A percentile compares a stretch with the other conserved stretches of the same genome.
Evolutionary conservation across 2,797 vertebrate species (phyloP).

Genomic region (Propithecus deckenii): DNA sequence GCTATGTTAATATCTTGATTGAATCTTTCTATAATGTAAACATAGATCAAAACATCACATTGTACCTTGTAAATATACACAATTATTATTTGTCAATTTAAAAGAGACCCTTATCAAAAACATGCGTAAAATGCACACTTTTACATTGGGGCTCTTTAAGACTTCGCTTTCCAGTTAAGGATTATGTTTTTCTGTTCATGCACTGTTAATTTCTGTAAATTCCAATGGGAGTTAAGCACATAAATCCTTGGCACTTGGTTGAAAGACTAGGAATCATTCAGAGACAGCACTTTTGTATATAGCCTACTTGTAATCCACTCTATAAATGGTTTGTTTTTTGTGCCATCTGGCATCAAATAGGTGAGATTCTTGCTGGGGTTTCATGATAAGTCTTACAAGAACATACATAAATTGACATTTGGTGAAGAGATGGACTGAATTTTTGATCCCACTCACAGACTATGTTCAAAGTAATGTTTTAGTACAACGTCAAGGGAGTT

Average conservation of each 20-base stretch:
- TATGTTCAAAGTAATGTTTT: conserved; percentile 16
- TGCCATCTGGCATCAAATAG: conserved; percentile 69
- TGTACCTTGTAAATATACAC: not conserved
- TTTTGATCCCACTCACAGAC: not conserved
- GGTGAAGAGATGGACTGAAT: not conserved
- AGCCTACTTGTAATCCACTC: conserved; percentile 65
- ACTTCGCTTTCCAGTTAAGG: conserved; percentile 9
- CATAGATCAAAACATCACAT: not conserved
- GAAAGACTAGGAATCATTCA: conserved; percentile 39
- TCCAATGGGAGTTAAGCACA: conserved; percentile 65
- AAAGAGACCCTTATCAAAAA: not conserved
- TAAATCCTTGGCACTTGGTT: conserved; percentile 68
- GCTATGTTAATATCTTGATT: not conserved
- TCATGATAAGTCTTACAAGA: conserved; percentile 52
- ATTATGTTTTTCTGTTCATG: not conserved
- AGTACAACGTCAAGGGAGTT: not conserved
- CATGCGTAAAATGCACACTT: not conserved
- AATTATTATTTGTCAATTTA: not conserved
- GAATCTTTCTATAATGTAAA: not conserved
- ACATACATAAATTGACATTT: conserved; percentile 3
- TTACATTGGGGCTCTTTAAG: not conserved
- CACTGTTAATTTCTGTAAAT: conserved; percentile 70
- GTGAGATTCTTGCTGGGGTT: conserved; percentile 76
- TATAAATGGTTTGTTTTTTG: conserved; percentile 71
- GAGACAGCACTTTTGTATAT: conserved; percentile 63